A percentile compares a stretch with the other conserved stretches of the same genome.
These are phyloP conservation scores for Netelia inedita DNA, from an alignment of 2,888 invertebrate genomes.

Conservation along the genomic window DNA sequence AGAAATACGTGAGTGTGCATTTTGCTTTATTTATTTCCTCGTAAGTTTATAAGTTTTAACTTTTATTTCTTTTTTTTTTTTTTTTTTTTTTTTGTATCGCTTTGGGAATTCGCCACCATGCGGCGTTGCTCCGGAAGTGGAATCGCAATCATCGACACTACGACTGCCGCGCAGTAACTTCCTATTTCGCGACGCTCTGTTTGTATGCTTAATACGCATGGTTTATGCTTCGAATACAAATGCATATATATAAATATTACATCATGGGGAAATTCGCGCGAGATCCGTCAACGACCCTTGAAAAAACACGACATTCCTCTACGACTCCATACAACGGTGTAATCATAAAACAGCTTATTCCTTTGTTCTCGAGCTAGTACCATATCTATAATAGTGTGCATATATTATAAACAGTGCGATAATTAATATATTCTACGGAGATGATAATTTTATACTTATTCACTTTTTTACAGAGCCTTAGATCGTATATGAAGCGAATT, in stretches of 20 bases:
- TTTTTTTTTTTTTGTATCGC: slow-evolving; percentile 28
- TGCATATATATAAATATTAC: slow-evolving; percentile 67
- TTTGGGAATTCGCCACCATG: slow-evolving; percentile 17
- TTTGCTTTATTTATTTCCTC: slow-evolving; percentile 38
- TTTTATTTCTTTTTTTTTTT: slow-evolving; percentile 18
- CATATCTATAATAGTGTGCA: background rate
- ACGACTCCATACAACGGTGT: background rate
- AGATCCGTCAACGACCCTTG: slow-evolving; percentile 41
- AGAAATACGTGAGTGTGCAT: slow-evolving; percentile 39
- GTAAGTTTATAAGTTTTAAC: too few species aligned
- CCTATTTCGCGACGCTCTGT: slow-evolving; percentile 40
- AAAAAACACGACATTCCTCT: slow-evolving; percentile 36
- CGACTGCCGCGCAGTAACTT: slow-evolving; percentile 27
- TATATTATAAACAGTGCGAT: slow-evolving; percentile 10
- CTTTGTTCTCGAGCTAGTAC: background rate
- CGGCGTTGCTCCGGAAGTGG: slow-evolving; percentile 6
- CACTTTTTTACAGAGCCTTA: slow-evolving; percentile 3
- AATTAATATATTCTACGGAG: slow-evolving; percentile 52
- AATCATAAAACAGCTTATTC: background rate
- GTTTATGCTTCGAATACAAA: slow-evolving; percentile 68
- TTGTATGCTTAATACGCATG: slow-evolving; percentile 54
- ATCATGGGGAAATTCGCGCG: slow-evolving; percentile 43
- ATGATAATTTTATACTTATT: slow-evolving; percentile 52
- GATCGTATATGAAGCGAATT: slow-evolving; percentile 65
- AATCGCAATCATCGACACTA: slow-evolving; percentile 32